Evolutionary conservation across 2,113 vertebrate genomes (phyloP).

Genomic region (Zosterops pallidus): DNA sequence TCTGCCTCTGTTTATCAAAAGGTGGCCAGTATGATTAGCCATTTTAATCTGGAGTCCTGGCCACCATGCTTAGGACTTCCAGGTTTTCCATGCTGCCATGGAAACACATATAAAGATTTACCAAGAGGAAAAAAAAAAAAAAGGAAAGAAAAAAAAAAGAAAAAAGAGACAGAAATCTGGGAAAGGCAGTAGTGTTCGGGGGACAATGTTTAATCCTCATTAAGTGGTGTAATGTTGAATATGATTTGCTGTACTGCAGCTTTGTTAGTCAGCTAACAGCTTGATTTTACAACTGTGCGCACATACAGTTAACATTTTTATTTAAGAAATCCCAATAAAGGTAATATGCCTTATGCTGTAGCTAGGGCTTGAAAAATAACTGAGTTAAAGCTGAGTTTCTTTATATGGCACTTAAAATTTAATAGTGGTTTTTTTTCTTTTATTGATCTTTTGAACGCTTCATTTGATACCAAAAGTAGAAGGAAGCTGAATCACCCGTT

Average conservation of each 20-base stretch:
- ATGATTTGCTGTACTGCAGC: not conserved
- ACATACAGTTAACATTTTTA: constrained; percentile 1
- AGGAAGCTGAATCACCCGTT: not conserved
- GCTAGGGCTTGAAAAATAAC: constrained; percentile 26
- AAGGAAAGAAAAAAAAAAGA: no score
- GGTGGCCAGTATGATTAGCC: not conserved
- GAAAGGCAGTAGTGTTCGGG: not conserved
- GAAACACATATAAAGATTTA: not conserved
- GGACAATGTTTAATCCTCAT: constrained; percentile 25
- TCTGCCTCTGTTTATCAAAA: not conserved
- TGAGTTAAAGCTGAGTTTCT: not conserved
- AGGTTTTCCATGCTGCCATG: not conserved
- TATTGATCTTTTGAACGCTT: constrained; percentile 16
- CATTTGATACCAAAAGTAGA: not conserved
- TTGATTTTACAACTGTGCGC: constrained; percentile 1
- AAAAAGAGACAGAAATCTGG: not conserved
- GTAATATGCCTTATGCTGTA: not conserved
- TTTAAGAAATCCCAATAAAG: constrained; percentile 33
- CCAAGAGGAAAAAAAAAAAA: no score
- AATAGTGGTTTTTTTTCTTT: not conserved
- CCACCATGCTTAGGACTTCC: not conserved
- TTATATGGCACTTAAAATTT: not conserved
- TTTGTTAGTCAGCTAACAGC: constrained; percentile 18
- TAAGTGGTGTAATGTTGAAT: not conserved
- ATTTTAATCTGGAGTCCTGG: not conserved